Percentiles rank a stretch among this genome's conserved stretches.
Evolutionary conservation across 2,797 vertebrate genomes (phyloP).

Genomic region (Acestrorhynchus altus): DNA sequence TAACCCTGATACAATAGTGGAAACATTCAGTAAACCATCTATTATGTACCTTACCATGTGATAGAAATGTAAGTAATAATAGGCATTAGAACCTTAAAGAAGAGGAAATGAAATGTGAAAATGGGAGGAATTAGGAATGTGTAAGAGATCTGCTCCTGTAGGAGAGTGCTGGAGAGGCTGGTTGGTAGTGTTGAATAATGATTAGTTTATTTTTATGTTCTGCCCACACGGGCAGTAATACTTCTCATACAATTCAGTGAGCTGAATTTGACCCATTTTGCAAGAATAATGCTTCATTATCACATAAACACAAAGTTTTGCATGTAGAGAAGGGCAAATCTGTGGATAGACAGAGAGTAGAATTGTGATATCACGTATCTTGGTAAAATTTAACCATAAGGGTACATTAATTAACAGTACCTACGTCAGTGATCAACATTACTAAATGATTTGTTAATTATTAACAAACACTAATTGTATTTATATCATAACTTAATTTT

Average conservation of each 20-base stretch:
- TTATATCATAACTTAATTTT: no score
- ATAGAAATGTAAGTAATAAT: no score
- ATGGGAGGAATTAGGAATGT: neutral
- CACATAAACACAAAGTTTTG: neutral
- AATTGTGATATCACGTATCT: no score
- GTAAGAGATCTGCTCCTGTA: neutral
- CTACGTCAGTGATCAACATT: no score
- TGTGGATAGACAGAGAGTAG: neutral
- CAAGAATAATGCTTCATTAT: neutral
- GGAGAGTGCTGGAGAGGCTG: neutral
- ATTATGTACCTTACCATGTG: no score
- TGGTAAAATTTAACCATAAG: no score
- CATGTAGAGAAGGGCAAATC: neutral
- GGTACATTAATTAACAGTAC: no score
- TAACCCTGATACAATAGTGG: no score
- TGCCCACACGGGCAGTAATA: neutral
- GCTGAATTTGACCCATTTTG: neutral
- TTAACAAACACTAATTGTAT: no score
- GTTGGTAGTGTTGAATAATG: neutral
- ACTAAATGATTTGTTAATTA: no score
- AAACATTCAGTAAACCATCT: no score
- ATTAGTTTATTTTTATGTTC: slow-evolving; percentile 1
- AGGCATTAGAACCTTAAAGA: neutral
- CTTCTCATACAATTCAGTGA: neutral
- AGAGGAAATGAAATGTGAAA: neutral